Percentiles rank a stretch among this genome's conserved stretches.
These are phyloP conservation scores for Tetanocera ferruginea DNA, from an alignment of 2,888 invertebrate species.

Conservation along the genomic window DNA sequence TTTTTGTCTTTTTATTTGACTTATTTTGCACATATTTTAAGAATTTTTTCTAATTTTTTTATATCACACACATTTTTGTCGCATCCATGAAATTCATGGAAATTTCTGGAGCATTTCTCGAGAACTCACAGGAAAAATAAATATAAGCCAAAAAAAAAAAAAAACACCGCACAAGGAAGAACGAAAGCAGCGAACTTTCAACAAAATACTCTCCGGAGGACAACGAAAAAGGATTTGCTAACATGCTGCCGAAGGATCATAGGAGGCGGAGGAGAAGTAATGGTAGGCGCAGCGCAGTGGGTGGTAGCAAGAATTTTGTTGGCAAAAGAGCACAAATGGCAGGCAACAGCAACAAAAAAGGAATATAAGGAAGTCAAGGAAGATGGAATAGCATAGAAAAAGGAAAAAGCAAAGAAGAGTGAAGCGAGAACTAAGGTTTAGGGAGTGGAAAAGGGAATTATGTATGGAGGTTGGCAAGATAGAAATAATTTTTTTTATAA, in stretches of 20 bases:
- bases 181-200: slow-evolving; percentile 13
- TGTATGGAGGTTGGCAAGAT: no score
- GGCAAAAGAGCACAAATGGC: not conserved
- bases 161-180: not conserved
- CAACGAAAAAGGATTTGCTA: slow-evolving; percentile 13
- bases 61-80: not conserved
- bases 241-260: not conserved
- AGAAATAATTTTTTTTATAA: no score
- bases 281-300: not conserved
- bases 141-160: not conserved
- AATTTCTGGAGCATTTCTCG: slow-evolving; percentile 15
- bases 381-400: not conserved
- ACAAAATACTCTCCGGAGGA: slow-evolving; percentile 27
- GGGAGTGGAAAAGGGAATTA: no score
- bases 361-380: not conserved
- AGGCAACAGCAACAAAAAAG: not conserved
- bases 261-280: not conserved
- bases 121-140: not conserved
- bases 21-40: not conserved
- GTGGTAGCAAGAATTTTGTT: not conserved
- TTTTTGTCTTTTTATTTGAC: not conserved
- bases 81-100: not conserved
- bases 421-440: no score
- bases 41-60: not conserved
- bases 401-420: no score